Evolutionary conservation across 1,140 invertebrate genomes (phyloP), one percentile per base, ranked within the genome.

Genomic region (Nasonia longicornis): DNA sequence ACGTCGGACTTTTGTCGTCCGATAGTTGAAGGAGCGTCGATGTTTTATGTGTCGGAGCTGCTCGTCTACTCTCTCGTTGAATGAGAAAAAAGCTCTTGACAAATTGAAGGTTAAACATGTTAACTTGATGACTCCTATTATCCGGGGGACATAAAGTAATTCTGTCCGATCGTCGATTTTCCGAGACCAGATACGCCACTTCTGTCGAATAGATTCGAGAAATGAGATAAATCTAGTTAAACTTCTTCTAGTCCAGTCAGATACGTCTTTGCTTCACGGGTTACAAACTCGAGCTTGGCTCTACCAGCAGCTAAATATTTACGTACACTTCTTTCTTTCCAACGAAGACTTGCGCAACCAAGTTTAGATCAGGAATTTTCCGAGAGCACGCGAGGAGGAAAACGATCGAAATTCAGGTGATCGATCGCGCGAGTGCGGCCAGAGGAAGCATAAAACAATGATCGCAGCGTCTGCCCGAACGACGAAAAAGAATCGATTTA

Each of bases 91-190:
- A n/a, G 29, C 11, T 67, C 14, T 29, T 29, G 66, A 67, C 29
- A 67, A 29, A 29, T 67, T 29, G 66, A 67, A 77, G 71, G 77
- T n/a, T n/a, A 58, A 58, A 58, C 20, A 58, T 58, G 52, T n/a
- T 7, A 58, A 58, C 16, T 58, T 58, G 52, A 58, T n/a, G 52
- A n/a, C 52, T 58, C 20, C 14, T 58, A 12, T 48, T 48, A 14
- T 48, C 45, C 4, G 45, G 45, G 12, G 45, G 14, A 48, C 45
- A 48, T 48, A 14, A 14, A 16, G 11, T 48, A 48, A 48, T 48
- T 48, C 45, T 48, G 45, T 14, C 14, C 11, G 11, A 16, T 48
- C 14, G 45, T 48, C 45, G 45, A 48, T 48, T 48, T 4, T 10
- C 45, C 26, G 26, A 26, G 26, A 26, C 26, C 26, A 26, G 26